Evolutionary conservation across 1,140 invertebrate species (phyloP), one percentile per base, ranked within the genome.

Genomic region (Sycophila sp.): DNA sequence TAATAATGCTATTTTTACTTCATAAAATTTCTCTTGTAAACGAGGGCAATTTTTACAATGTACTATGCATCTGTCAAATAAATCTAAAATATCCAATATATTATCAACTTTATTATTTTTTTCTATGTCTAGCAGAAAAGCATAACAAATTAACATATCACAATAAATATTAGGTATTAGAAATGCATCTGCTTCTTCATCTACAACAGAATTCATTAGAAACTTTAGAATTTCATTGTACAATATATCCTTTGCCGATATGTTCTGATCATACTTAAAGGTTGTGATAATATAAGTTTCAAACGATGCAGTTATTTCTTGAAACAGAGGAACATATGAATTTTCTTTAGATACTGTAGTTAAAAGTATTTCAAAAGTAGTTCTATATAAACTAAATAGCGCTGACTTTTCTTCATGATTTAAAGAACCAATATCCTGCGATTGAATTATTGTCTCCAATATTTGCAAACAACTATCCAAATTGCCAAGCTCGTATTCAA

Each of bases 401-500:
- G 81, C 78, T 4, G 77, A 65, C 62, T 78, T 85, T 59, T 86
- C 80, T 4, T 80, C 73, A 2, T 19, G 7, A 60, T 77, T 69
- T 19, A 73, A 60, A 69, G 80, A 72, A 47, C 68, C 67, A 28
- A 72, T 62, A 59, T 65, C 71, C 76, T 80, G 77, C 45, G 81
- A 83, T 64, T 80, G 74, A 67, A 88, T 78, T 5, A 86, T 81
- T 1, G 85, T 89, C 78, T 87, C 80, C 7, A 89, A 74, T 40
- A 90, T 87, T 36, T 83, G 83, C 0, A 87, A 36, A 38, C 85
- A 86, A 64, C 76, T 85, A 2, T 87, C 80, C 4, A 76, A 59
- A 69, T 84, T 83, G 4, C 83, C 86, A 15, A 88, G 79, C 79
- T 90, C 89, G 38, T 81, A 79, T 78, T 91, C 89, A 73, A 89